These are phyloP conservation scores for Drosophila nannoptera DNA, from an alignment of 1,140 invertebrate genomes.

Conservation along the genomic window DNA sequence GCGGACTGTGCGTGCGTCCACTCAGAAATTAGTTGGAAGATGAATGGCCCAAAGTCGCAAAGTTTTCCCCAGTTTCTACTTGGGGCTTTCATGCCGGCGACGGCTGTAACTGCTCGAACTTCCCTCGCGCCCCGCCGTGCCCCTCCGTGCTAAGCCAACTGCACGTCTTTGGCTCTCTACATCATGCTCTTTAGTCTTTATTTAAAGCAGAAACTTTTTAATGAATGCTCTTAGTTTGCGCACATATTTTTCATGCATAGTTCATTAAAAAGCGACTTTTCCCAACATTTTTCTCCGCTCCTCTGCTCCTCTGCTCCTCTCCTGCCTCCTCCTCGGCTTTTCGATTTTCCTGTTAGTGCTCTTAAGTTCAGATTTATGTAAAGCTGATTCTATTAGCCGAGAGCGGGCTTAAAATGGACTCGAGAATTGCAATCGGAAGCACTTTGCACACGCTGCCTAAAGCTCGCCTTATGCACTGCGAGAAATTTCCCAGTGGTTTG, in stretches of 20 bases:
- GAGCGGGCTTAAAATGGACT: constrained; percentile 51
- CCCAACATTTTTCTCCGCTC: not conserved
- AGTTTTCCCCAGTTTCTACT: constrained; percentile 71
- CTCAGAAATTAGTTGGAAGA: constrained; percentile 76
- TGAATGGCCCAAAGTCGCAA: constrained; percentile 74
- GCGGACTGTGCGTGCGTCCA: constrained; percentile 65
- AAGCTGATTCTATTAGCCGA: constrained; percentile 51
- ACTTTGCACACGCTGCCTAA: constrained; percentile 16
- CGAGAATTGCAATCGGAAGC: constrained; percentile 52
- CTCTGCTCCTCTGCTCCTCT: too few relatives aligned
- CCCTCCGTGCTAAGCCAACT: not conserved
- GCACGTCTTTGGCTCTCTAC: constrained; percentile 37
- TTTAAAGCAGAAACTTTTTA: constrained; percentile 75
- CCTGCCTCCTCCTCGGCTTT: constrained; percentile 1
- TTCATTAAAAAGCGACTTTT: constrained; percentile 74
- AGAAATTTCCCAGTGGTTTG: not conserved
- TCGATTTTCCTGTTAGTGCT: constrained; percentile 39
- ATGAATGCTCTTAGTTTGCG: constrained; percentile 75
- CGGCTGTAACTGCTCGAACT: constrained; percentile 45
- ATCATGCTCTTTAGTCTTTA: constrained; percentile 46
- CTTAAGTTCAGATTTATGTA: constrained; percentile 45
- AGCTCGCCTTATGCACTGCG: not conserved
- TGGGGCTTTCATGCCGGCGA: constrained; percentile 63
- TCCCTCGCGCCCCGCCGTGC: not conserved
- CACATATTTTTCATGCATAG: constrained; percentile 75